These are phyloP conservation scores for Salticus scenicus DNA, from an alignment of 2,888 invertebrate genomes.

Conservation along the genomic window DNA sequence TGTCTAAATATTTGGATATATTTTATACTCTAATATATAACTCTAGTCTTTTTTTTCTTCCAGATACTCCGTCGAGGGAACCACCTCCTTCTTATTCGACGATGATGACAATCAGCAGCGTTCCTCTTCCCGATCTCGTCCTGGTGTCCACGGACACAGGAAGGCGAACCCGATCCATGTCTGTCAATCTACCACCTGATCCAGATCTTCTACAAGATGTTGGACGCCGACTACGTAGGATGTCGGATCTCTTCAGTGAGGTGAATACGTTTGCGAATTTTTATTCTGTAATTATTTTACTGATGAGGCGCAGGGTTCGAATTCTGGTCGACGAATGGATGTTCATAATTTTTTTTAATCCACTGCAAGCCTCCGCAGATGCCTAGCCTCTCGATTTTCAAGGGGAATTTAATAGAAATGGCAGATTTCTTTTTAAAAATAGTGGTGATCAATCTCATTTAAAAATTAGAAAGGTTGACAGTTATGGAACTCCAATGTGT, in stretches of 20 bases:
- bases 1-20: too few species aligned
- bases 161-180: conserved; percentile 32
- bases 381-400: too few species aligned
- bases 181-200: conserved; percentile 38
- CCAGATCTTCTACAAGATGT: not conserved
- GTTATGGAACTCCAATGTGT: too few species aligned
- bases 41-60: not conserved
- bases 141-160: not conserved
- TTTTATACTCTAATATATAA: too few species aligned
- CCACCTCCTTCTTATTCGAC: not conserved
- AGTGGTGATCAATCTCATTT: too few species aligned
- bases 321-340: too few species aligned
- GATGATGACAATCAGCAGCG: not conserved
- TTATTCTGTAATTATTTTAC: not conserved
- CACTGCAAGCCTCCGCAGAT: too few species aligned
- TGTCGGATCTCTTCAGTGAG: conserved; percentile 41
- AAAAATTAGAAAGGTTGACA: too few species aligned
- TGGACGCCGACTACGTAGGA: conserved; percentile 24
- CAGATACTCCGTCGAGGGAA: conserved; percentile 18
- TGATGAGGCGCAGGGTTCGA: too few species aligned
- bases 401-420: too few species aligned
- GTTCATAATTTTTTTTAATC: too few species aligned
- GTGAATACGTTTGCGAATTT: not conserved
- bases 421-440: too few species aligned
- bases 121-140: conserved; percentile 28